phyloP scores from a whole-genome alignment of 2,888 invertebrate species.

The Pristionchus japonicus region DNA sequence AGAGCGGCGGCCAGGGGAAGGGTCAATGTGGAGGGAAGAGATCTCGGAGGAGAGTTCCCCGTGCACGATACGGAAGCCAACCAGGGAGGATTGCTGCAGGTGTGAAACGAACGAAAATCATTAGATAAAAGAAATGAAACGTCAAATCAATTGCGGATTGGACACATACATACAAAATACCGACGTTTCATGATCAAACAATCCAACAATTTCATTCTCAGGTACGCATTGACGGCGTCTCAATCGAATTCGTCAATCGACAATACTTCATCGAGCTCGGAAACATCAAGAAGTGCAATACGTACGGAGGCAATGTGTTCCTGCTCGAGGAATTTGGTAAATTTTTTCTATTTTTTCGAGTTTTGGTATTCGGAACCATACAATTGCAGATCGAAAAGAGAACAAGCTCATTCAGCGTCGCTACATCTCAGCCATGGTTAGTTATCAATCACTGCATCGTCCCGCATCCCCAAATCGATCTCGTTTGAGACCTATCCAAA shows the following conservation, averaged over 20 bases:
- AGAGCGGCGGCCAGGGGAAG: constrained; percentile 83
- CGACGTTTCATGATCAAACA: too few relatives aligned
- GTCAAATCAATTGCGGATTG: background rate
- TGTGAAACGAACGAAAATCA: too few relatives aligned
- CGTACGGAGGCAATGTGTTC: constrained; percentile 98
- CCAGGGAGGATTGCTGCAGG: constrained; percentile 90
- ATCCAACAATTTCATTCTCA: background rate
- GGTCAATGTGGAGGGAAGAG: constrained; percentile 77
- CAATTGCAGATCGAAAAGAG: constrained; percentile 90
- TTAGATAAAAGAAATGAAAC: background rate
- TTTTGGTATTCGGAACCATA: too few relatives aligned
- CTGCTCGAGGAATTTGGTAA: constrained; percentile 99
- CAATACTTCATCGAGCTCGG: constrained; percentile 99
- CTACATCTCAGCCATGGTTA: constrained; percentile 98
- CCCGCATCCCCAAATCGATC: background rate
- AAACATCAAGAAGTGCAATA: constrained; percentile 99
- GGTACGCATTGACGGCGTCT: constrained; percentile 97
- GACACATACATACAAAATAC: too few relatives aligned
- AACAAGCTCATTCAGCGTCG: constrained; percentile 94
- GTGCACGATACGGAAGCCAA: constrained; percentile 97
- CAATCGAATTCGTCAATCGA: constrained; percentile 97
- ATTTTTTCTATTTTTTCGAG: too few relatives aligned
- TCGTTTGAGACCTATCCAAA: background rate
- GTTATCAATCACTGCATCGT: constrained; percentile 77
- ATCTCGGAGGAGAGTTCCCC: constrained; percentile 91